Evolutionary conservation across 64 coral and sea anemone species (phyloP).

Genomic region (Pocillopora damicornis): DNA sequence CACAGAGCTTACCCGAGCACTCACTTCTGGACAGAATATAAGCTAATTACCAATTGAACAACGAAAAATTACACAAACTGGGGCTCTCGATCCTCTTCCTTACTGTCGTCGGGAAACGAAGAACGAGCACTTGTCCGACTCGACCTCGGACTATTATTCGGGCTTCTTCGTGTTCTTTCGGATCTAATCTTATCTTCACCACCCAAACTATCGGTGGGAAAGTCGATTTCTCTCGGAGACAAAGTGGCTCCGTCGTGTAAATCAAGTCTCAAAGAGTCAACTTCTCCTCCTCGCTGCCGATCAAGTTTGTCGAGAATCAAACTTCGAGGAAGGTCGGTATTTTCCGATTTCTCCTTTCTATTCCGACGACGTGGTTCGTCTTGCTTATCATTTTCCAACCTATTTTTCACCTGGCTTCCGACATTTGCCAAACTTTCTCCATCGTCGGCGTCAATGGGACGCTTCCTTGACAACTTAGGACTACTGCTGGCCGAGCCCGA

Average conservation of each 20-base stretch:
- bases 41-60: not conserved
- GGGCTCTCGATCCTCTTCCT: conserved; percentile 45
- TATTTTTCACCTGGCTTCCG: not conserved
- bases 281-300: not conserved
- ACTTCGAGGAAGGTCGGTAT: conserved; percentile 17
- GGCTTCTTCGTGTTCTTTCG: conserved; percentile 28
- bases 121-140: conserved; percentile 40
- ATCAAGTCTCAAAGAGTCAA: conserved; percentile 13
- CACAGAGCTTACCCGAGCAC: not conserved
- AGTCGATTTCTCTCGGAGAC: conserved; percentile 34
- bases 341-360: conserved; percentile 4
- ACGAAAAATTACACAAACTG: conserved; percentile 51
- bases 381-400: conserved; percentile 1
- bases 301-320: conserved; percentile 5
- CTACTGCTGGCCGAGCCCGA: conserved; percentile 20
- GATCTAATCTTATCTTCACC: not conserved
- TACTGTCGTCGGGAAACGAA: conserved; percentile 48
- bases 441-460: conserved; percentile 1
- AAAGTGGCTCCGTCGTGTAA: conserved; percentile 18
- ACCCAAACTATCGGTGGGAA: conserved; percentile 30
- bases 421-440: not conserved
- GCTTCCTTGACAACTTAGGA: conserved; percentile 19
- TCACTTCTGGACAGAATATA: not conserved
- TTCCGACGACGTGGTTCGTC: not conserved
- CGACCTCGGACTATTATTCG: conserved; percentile 34